Percentiles rank a stretch among this genome's conserved stretches.
These are phyloP conservation scores for Oncorhynchus gorbuscha DNA, from an alignment of 2,113 vertebrate genomes.

Conservation along the genomic window DNA sequence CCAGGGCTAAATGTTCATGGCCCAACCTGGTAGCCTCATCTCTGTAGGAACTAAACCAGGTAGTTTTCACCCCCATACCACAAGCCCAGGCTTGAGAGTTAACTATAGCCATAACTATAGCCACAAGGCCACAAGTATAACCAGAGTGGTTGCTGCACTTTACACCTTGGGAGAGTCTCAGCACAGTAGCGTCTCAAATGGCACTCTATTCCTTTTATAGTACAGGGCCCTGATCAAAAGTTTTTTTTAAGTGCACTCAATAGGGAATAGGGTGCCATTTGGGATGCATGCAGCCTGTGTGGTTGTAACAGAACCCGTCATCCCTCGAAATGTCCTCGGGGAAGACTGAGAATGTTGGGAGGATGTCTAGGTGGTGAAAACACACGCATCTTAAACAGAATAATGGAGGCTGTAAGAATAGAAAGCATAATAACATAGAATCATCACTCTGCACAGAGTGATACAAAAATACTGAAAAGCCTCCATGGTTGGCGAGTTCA, in stretches of 20 bases:
- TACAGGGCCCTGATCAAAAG: no score
- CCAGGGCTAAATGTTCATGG: not conserved
- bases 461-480: constrained; percentile 1
- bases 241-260: no score
- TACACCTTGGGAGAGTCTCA: no score
- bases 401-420: constrained; percentile 9
- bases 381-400: not conserved
- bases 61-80: not conserved
- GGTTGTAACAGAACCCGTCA: not conserved
- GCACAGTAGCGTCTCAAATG: not conserved
- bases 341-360: not conserved
- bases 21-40: not conserved
- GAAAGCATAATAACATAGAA: not conserved
- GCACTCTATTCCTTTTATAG: no score
- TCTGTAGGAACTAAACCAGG: not conserved
- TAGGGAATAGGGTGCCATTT: no score
- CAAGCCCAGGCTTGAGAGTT: not conserved
- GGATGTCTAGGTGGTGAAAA: not conserved
- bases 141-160: not conserved
- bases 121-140: constrained; percentile 3
- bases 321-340: not conserved
- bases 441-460: not conserved
- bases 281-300: not conserved
- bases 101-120: not conserved
- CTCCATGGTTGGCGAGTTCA: constrained; percentile 4